Conservation (phyloP, 2,888 invertebrate species). For the Pollenia labialis region DNA sequence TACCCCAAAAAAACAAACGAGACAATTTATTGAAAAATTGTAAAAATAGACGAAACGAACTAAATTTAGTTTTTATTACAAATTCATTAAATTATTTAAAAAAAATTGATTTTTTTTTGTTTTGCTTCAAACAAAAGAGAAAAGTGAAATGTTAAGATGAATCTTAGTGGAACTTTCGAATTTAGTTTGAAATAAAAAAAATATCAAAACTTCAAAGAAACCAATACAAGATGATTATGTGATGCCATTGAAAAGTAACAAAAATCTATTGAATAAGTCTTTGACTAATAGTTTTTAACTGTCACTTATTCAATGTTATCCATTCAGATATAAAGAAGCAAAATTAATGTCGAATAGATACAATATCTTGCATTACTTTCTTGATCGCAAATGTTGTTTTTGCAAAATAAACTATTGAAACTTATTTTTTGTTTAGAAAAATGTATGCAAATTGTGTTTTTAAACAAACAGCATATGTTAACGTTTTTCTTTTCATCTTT, state of each 20-base stretch:
- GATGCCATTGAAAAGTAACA: constrained; percentile 10
- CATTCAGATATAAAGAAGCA: background rate
- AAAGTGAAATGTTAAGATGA: background rate
- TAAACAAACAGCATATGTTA: background rate
- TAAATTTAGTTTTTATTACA: no score
- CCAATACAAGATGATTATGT: constrained; percentile 52
- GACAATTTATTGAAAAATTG: no score
- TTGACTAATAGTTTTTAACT: constrained; percentile 17
- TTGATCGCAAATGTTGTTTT: background rate
- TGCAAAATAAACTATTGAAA: constrained; percentile 29
- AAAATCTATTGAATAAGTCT: constrained; percentile 5
- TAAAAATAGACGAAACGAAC: no score
- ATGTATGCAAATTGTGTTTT: background rate
- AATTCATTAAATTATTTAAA: no score
- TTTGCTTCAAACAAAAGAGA: background rate
- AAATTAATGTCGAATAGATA: background rate
- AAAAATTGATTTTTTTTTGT: background rate
- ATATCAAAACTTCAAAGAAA: background rate
- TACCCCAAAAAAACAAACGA: no score
- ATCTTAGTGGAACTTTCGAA: constrained; percentile 1
- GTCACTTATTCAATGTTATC: constrained; percentile 22
- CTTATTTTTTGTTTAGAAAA: background rate
- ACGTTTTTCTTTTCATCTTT: constrained; percentile 1
- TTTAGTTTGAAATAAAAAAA: background rate
- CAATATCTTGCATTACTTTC: background rate